These are phyloP conservation scores for Endomychus coccineus DNA, from an alignment of 2,888 invertebrate species.

Conservation along the genomic window DNA sequence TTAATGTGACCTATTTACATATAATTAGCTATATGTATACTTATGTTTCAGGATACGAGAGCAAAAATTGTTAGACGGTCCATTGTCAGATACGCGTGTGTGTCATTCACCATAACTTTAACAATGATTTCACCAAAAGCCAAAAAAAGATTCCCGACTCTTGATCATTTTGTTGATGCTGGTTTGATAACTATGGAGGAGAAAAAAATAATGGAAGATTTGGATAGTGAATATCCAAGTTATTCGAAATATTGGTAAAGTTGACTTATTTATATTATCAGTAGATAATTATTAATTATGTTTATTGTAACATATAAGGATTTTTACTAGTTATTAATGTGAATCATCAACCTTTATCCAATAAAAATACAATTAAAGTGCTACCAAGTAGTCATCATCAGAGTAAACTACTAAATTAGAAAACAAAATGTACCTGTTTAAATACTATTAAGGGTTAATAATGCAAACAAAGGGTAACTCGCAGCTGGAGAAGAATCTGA, in stretches of 20 bases:
- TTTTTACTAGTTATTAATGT: too few species aligned
- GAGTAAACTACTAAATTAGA: too few species aligned
- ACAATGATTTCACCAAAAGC: slow-evolving; percentile 78
- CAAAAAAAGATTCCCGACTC: slow-evolving; percentile 80
- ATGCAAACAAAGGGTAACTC: too few species aligned
- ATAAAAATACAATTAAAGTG: too few species aligned
- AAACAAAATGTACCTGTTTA: too few species aligned
- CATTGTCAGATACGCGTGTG: slow-evolving; percentile 71
- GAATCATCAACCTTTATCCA: too few species aligned
- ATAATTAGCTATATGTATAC: background rate
- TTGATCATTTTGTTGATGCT: slow-evolving; percentile 73
- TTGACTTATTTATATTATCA: slow-evolving; percentile 1
- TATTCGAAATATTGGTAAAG: slow-evolving; percentile 77
- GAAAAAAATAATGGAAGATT: slow-evolving; percentile 63
- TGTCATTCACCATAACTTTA: slow-evolving; percentile 75
- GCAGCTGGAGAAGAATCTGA: too few species aligned
- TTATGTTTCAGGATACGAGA: slow-evolving; percentile 58
- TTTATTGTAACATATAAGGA: too few species aligned
- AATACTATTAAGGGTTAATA: too few species aligned
- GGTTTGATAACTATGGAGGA: slow-evolving; percentile 76
- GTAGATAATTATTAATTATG: too few species aligned
- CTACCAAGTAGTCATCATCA: too few species aligned
- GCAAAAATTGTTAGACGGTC: slow-evolving; percentile 71
- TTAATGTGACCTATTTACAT: too few species aligned
- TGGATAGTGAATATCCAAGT: slow-evolving; percentile 72